Evolutionary conservation across 1,140 invertebrate species (phyloP), one percentile per base, ranked within the genome.

Genomic region (Trissolcus basalis): DNA sequence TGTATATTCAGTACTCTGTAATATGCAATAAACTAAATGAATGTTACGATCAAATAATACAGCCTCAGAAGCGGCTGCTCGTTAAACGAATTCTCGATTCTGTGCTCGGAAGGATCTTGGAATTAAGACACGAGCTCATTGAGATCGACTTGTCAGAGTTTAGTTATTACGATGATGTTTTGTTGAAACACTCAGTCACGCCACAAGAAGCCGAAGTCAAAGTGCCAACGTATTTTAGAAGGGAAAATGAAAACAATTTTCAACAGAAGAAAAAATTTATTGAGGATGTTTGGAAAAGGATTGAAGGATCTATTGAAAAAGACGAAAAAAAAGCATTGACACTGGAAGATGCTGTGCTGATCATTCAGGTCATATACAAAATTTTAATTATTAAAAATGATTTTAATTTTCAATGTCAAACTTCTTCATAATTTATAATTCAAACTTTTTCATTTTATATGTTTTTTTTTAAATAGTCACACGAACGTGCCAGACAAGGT

Each of bases 401-500:
- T n/a, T n/a, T n/a, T n/a, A n/a, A n/a, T n/a, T n/a, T n/a, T n/a
- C n/a, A n/a, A n/a, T n/a, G n/a, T n/a, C n/a, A n/a, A n/a, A n/a
- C n/a, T n/a, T n/a, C n/a, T n/a, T n/a, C n/a, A n/a, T n/a, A n/a
- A n/a, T n/a, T n/a, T n/a, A n/a, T n/a, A n/a, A n/a, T n/a, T n/a
- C n/a, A n/a, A n/a, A 27, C 19, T 27, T 27, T 27, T 6, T 27
- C 19, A 27, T 51, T 36, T 36, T 39, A 14, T 54, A 27, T 36
- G n/a, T n/a, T n/a, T 33, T 58, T 10, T 43, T 27, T 54, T 19
- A 44, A 33, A 39, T n/a, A 89, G 85, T 93, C 92, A 19, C 96
- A 97, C 81, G 97, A 98, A 86, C 87, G 97, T 78, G 96, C 96
- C 0, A 90, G 96, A 43, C 96, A 98, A 85, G 96, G 95, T 15